Conservation (phyloP, 1,140 invertebrate genomes). For the Drosophila arawakana region DNA sequence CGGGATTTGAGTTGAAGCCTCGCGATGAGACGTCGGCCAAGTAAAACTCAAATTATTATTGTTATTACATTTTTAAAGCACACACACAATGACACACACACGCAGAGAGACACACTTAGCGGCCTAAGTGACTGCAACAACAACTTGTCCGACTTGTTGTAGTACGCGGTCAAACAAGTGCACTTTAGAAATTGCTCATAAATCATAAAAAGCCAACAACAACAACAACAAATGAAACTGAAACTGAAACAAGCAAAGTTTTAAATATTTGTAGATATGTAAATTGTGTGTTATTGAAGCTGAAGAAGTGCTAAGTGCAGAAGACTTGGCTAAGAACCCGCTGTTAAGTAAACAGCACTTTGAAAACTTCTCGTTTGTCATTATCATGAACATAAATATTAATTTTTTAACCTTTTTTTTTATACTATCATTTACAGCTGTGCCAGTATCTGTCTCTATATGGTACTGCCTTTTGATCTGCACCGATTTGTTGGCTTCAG, state of each 20-base stretch:
- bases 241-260: slow-evolving; percentile 57
- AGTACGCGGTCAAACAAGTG: slow-evolving; percentile 82
- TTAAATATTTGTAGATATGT: slow-evolving; percentile 27
- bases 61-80: slow-evolving; percentile 63
- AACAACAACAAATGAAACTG: slow-evolving; percentile 14
- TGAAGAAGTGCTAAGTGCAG: slow-evolving; percentile 78
- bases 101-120: slow-evolving; percentile 8
- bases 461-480: slow-evolving; percentile 53
- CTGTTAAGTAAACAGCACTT: background rate
- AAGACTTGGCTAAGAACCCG: slow-evolving; percentile 5
- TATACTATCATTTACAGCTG: slow-evolving; percentile 13
- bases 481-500: slow-evolving; percentile 52
- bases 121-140: slow-evolving; percentile 35
- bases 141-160: slow-evolving; percentile 78
- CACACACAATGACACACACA: slow-evolving; percentile 24
- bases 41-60: slow-evolving; percentile 74
- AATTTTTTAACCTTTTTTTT: slow-evolving; percentile 18
- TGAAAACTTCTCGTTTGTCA: slow-evolving; percentile 21
- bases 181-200: slow-evolving; percentile 83
- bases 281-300: slow-evolving; percentile 15
- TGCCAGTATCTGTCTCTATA: background rate
- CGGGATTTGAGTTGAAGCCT: slow-evolving; percentile 25
- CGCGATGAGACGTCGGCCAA: slow-evolving; percentile 54
- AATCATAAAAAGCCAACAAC: slow-evolving; percentile 64
- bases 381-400: slow-evolving; percentile 60